Evolutionary conservation across 2,888 invertebrate species (phyloP).

Genomic region (Lamellibrachia satsuma): DNA sequence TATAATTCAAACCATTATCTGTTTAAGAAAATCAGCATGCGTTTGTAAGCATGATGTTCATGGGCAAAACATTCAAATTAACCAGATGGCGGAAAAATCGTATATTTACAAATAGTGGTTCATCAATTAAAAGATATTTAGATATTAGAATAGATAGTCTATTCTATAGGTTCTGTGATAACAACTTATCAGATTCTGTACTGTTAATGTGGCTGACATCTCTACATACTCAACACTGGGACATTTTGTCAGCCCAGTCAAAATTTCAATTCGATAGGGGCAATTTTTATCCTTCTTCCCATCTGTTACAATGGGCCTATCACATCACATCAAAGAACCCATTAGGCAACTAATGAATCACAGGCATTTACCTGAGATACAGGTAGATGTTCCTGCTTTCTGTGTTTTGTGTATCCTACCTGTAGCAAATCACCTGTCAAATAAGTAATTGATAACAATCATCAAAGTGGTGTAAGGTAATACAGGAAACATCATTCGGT

Average conservation of each 20-base stretch:
- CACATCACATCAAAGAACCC: neutral
- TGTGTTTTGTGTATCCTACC: neutral
- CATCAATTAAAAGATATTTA: neutral
- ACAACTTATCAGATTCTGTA: neutral
- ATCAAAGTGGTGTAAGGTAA: neutral
- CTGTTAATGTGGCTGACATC: neutral
- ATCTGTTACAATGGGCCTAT: neutral
- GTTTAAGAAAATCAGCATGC: too few relatives aligned
- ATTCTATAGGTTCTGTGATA: neutral
- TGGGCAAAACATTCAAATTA: neutral
- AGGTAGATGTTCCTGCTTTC: neutral
- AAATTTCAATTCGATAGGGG: neutral
- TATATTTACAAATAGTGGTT: neutral
- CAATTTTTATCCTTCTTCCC: neutral
- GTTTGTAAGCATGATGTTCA: too few relatives aligned
- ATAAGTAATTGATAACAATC: neutral
- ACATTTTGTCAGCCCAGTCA: neutral
- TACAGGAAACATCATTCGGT: conserved; percentile 1
- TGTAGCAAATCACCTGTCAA: conserved; percentile 17
- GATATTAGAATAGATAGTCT: neutral
- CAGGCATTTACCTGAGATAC: neutral
- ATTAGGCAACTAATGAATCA: neutral
- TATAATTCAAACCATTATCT: too few relatives aligned
- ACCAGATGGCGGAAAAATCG: neutral
- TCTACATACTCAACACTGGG: neutral